A percentile compares a stretch with the other conserved stretches of the same genome.
phyloP scores from a whole-genome alignment of 2,888 invertebrate species.

The Proisotoma minuta region DNA sequence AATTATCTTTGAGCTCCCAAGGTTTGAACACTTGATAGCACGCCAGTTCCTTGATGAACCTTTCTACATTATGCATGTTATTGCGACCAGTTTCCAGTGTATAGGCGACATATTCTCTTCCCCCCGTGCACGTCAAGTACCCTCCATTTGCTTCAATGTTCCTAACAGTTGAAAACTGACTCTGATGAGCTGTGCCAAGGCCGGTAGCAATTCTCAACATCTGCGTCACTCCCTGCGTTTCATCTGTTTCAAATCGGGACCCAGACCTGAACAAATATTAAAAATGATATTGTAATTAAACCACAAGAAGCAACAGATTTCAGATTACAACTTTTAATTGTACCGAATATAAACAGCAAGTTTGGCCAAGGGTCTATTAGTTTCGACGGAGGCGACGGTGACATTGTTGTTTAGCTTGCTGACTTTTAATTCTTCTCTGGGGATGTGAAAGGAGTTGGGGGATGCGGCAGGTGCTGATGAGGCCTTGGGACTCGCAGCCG shows the following conservation, averaged over 20 bases:
- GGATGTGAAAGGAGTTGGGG: conserved; percentile 10
- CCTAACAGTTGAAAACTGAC: conserved; percentile 69
- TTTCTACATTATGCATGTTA: conserved; percentile 56
- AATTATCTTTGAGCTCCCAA: conserved; percentile 79
- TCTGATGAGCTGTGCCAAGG: conserved; percentile 63
- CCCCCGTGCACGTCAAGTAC: conserved; percentile 63
- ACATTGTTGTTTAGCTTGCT: conserved; percentile 65
- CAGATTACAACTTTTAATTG: conserved; percentile 48
- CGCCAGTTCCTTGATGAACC: conserved; percentile 52
- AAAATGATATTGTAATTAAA: conserved; percentile 7
- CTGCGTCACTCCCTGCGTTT: conserved; percentile 74
- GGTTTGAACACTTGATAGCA: conserved; percentile 77
- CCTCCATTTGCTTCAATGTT: conserved; percentile 79
- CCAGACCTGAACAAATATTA: conserved; percentile 63
- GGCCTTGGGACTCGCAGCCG: conserved; percentile 12
- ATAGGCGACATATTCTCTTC: conserved; percentile 77
- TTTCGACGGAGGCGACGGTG: conserved; percentile 72
- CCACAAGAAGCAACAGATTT: conserved; percentile 57
- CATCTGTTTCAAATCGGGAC: conserved; percentile 74
- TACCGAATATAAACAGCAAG: conserved; percentile 81
- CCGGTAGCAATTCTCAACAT: conserved; percentile 73
- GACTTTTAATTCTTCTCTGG: conserved; percentile 54
- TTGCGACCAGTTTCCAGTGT: conserved; percentile 71
- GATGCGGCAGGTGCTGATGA: conserved; percentile 1
- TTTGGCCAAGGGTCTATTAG: conserved; percentile 70